Evolutionary conservation across 1,140 invertebrate species (phyloP), one percentile per base, ranked within the genome.

Genomic region (Pantala flavescens): DNA sequence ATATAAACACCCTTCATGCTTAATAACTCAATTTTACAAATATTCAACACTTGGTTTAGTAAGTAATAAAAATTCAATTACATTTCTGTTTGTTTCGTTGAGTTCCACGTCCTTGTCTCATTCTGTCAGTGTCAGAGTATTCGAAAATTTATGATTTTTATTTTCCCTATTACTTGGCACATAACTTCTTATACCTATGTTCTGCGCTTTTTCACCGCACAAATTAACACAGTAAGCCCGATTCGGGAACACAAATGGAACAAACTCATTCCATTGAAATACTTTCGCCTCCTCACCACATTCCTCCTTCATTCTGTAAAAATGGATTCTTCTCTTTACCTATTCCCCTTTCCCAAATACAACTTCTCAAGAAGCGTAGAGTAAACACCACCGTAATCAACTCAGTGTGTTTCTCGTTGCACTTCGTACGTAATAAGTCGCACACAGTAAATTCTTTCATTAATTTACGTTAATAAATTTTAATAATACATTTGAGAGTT

Each of bases 371-470:
- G 79, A 80, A 82, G 80, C 81, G 80, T 80, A 81, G 80, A 81
- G 80, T 83, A 84, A 84, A 85, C 84, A 86, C 85, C 81, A 82
- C 82, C 78, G 78, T 78, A 83, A 82, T 85, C 83, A 84, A 83
- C 79, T 23, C 49, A 73, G 71, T 43, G 72, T 43, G 70, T 71
- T 42, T 75, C 73, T 75, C 49, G 36, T 73, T 70, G 49, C 49
- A 63, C 49, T 63, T 63, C 49, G 49, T 1, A 36, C 19, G 21
- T 23, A 74, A 71, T 71, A 74, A 28, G 24, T 23, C 24, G 19
- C 42, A 74, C 28, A 43, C n/a, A 74, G 71, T 42, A 19, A 28
- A 43, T 24, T 43, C 19, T 23, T 74, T 23, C 16, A n/a, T 43
- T 21, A 43, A 63, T 74, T 24, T 42, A 23, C 23, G 42, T 70